Percentiles rank a stretch among this genome's conserved stretches.
These are phyloP conservation scores for Gnathonemus longibarbis DNA, from an alignment of 2,113 vertebrate genomes.

Conservation along the genomic window DNA sequence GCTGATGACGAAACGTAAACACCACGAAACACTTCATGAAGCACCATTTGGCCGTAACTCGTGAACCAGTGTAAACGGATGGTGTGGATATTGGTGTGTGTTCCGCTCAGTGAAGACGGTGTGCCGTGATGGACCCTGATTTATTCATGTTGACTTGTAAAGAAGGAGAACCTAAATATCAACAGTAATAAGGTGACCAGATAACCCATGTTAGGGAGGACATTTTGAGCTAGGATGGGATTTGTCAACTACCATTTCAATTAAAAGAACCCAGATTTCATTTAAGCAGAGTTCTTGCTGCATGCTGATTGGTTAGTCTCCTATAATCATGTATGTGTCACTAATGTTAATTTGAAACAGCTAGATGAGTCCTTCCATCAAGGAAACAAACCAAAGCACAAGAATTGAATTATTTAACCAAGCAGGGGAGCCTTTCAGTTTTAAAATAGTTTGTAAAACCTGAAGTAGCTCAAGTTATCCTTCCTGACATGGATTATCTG, in stretches of 20 bases:
- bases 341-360: neutral
- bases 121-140: neutral
- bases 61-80: neutral
- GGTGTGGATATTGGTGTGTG: neutral
- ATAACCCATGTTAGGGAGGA: neutral
- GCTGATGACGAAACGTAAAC: neutral
- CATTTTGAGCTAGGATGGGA: neutral
- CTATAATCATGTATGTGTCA: neutral
- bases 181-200: neutral
- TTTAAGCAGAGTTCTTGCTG: neutral
- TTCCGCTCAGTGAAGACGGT: neutral
- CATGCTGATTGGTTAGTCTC: neutral
- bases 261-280: neutral
- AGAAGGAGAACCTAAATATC: neutral
- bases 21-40: too few relatives aligned
- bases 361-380: neutral
- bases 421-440: neutral
- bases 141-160: neutral
- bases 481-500: neutral
- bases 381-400: neutral
- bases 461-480: neutral
- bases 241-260: neutral
- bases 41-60: too few relatives aligned
- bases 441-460: neutral
- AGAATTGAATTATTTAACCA: neutral